Conservation (phyloP, 2,113 vertebrate genomes). For the Micronycteris hirsuta region DNA sequence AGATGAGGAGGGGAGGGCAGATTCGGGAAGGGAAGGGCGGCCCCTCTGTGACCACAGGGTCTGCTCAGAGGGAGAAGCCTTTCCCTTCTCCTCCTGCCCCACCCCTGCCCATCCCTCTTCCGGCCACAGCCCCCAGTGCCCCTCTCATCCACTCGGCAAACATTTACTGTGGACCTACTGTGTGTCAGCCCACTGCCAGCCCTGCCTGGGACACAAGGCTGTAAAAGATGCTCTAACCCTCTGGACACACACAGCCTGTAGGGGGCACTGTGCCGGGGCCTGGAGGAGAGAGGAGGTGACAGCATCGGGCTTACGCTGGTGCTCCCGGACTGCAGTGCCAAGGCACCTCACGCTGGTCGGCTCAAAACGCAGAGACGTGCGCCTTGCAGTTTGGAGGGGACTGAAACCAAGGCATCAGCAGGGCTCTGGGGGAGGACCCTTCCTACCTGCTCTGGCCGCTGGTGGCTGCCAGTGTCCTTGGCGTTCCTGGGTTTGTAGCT, state of each 20-base stretch:
- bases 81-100: neutral
- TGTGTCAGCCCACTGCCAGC: neutral
- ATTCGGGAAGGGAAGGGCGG: fast-evolving
- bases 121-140: fast-evolving
- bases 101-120: neutral
- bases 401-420: neutral
- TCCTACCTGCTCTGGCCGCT: neutral
- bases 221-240: fast-evolving
- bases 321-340: neutral
- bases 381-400: neutral
- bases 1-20: no score
- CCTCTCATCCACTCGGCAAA: no score
- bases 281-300: fast-evolving
- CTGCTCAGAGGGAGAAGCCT: no score
- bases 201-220: neutral
- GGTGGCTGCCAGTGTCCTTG: neutral
- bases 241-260: neutral
- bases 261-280: neutral
- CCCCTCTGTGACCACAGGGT: neutral
- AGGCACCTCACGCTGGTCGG: neutral
- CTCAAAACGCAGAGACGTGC: fast-evolving
- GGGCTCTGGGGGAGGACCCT: neutral
- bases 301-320: fast-evolving
- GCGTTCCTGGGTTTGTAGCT: fast-evolving
- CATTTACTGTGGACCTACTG: neutral